Base-by-base conservation (phyloP, 1,140 invertebrate genomes). In the Helicoverpa armigera region DNA sequence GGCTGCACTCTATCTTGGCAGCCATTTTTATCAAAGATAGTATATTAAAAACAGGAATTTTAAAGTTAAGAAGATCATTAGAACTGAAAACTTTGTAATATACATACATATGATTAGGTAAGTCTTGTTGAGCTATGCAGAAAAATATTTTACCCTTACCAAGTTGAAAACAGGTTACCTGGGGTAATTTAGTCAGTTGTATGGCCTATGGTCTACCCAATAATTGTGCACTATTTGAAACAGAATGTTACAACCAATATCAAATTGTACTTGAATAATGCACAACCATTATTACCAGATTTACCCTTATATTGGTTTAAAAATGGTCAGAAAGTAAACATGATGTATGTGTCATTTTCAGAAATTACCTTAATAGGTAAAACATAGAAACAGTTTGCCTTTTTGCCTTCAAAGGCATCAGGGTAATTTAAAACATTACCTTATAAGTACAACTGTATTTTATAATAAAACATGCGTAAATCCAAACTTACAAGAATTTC, bases 151-250 rank as follows among this genome's bases (percentile, higher is more conserved):
- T 12, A 63, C 29, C 23, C 29, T 63, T 35, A 14, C 31, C 5
- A 35, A 35, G 60, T 12, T 35, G 14, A 29, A 35, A n/a, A 63
- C 7, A 31, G 35, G 35, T 43, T 11, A 35, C 29, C 9, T 13
- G 31, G 29, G 12, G 13, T 63, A 63, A 63, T 63, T 18, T 29
- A 23, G 2, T 29, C 18, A 12, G 56, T 23, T 23, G 56, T 10
- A 5, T 23, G 35, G 0, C 1, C 5, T 43, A 43, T 43, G 9
- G 9, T 43, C 9, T 50, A 51, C 43, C 11, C n/a, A 76, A 76
- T 51, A 63, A 76, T 65, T 77, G 75, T 77, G 61, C 75, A 65
- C 61, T 77, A 65, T 77, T 77, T 67, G 61, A 53, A 65, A 70
- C 48, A 77, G 35, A 50, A 29, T 51, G 5, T 54, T 29, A 65